Percentiles rank a stretch among this genome's conserved stretches.
phyloP scores from a whole-genome alignment of 2,113 vertebrate genomes.

The Struthidea cinerea region DNA sequence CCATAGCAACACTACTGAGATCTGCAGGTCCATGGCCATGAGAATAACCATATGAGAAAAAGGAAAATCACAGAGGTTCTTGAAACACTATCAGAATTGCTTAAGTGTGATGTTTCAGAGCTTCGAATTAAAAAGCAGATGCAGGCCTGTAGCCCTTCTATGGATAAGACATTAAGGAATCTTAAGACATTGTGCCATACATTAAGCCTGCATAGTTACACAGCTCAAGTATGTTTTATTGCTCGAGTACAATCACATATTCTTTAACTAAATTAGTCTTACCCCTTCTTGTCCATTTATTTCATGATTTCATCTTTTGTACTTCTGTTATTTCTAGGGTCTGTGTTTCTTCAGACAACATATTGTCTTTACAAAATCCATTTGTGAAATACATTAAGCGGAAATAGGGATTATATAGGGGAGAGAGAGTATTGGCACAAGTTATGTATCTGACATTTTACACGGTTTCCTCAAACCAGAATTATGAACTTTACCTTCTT shows the following conservation, averaged over 20 bases:
- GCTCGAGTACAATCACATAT: background rate
- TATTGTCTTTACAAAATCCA: background rate
- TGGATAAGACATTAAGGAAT: background rate
- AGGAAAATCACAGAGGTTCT: background rate
- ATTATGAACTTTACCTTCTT: background rate
- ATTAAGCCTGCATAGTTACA: background rate
- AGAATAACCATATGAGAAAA: background rate
- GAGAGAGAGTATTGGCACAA: background rate
- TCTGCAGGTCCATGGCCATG: background rate
- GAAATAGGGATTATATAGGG: background rate
- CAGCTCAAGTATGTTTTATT: background rate
- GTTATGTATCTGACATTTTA: background rate
- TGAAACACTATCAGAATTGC: background rate
- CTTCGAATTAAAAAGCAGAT: background rate
- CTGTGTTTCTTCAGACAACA: background rate
- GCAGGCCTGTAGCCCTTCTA: background rate
- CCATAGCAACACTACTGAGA: background rate
- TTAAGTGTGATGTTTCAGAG: background rate
- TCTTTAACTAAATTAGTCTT: background rate
- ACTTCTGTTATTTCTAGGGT: background rate
- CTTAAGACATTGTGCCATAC: background rate
- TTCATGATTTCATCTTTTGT: background rate
- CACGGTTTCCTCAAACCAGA: background rate
- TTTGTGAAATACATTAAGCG: background rate
- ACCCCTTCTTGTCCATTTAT: fast-evolving